A percentile compares a stretch with the other conserved stretches of the same genome.
These are phyloP conservation scores for Melierax canorus DNA, from an alignment of 2,113 vertebrate species.

Conservation along the genomic window DNA sequence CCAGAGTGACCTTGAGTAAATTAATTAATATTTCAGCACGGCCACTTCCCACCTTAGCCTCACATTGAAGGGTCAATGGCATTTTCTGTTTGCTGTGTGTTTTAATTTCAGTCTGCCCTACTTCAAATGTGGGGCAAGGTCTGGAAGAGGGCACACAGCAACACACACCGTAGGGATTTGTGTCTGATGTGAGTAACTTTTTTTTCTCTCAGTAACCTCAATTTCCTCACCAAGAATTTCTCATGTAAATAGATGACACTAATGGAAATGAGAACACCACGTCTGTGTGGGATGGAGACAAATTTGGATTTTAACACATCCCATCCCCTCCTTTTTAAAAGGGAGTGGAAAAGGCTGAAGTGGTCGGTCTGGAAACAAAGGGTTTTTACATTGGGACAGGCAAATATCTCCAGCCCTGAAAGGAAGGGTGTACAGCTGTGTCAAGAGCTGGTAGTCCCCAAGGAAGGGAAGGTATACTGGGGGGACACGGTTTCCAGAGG, in stretches of 20 bases:
- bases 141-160: background rate
- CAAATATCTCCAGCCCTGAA: background rate
- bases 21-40: background rate
- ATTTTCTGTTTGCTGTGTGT: background rate
- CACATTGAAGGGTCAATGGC: background rate
- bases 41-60: background rate
- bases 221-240: background rate
- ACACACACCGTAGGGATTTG: accelerated
- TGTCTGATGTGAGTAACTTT: background rate
- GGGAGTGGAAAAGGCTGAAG: background rate
- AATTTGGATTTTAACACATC: background rate
- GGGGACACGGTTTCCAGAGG: background rate
- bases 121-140: slow-evolving; percentile 54
- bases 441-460: background rate
- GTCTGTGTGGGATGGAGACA: background rate
- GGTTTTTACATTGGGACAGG: background rate
- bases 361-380: background rate
- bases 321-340: background rate
- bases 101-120: slow-evolving; percentile 30
- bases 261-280: slow-evolving; percentile 2
- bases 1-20: background rate
- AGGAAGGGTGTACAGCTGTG: background rate
- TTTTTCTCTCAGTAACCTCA: background rate
- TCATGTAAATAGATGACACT: slow-evolving; percentile 29
- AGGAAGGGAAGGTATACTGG: background rate